These are phyloP conservation scores for Meriones psammophilus DNA, from an alignment of 2,797 vertebrate species.

Conservation along the genomic window DNA sequence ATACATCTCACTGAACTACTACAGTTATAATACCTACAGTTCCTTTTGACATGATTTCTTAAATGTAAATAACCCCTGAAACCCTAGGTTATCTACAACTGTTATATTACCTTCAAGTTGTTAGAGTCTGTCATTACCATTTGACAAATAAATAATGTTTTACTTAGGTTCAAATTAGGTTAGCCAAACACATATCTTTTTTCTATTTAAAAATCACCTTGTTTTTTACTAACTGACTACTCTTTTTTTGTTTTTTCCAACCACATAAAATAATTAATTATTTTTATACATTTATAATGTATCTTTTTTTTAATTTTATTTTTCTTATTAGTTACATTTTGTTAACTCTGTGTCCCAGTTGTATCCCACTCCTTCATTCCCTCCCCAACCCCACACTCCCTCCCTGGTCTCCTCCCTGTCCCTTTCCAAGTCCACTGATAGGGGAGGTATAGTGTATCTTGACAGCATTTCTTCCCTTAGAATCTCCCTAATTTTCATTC, in stretches of 20 bases:
- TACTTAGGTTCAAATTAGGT: slow-evolving; percentile 16
- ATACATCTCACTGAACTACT: background rate
- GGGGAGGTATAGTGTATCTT: background rate
- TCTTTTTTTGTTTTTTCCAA: background rate
- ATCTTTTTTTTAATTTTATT: background rate
- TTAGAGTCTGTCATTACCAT: background rate
- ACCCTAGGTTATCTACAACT: background rate
- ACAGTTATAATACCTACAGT: background rate
- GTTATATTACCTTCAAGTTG: background rate
- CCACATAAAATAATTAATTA: background rate
- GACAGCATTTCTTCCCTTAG: background rate
- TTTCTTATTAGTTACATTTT: too few species aligned
- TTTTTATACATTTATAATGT: background rate
- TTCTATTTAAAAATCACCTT: background rate
- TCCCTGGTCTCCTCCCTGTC: too few species aligned
- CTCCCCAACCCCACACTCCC: too few species aligned
- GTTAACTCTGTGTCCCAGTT: too few species aligned
- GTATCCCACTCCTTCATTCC: too few species aligned
- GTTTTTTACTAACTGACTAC: background rate
- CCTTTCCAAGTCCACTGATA: too few species aligned
- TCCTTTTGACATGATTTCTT: background rate
- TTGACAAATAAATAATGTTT: background rate
- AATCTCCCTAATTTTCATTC: background rate
- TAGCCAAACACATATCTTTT: background rate
- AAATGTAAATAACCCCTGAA: background rate